Evolutionary conservation across 2,113 vertebrate genomes (phyloP), one percentile per base, ranked within the genome.

Genomic region (Brevimyrus niger): DNA sequence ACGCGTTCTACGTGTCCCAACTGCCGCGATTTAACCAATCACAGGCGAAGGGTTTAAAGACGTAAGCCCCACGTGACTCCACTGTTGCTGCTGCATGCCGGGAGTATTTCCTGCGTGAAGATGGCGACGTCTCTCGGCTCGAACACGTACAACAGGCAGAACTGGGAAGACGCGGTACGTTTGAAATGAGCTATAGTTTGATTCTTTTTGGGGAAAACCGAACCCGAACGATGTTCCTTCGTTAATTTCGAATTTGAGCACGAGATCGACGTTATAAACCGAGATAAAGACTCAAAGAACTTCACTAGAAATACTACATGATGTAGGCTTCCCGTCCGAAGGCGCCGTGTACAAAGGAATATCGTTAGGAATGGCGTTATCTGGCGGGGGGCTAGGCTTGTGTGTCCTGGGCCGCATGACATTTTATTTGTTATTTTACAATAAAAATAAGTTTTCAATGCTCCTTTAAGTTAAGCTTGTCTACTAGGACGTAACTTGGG

Each of bases 81-180:
- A 23, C 6, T 7, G 38, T 55, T 46, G 31, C 83, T 53, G 76
- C 55, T 27, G 87, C 51, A 91, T 91, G 55, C 53, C 84, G 19
- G 89, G 84, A 89, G 42, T 13, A 15, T 19, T 82, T 86, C 83
- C 47, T 11, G 48, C 9, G 51, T 83, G 91, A 96, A 96, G 94
- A 99, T 99, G 98, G 97, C 98, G 94, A 99, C 97, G 50, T 99
- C 98, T 53, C 94, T 99, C 48, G 98, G 98, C 38, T 97, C 98
- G 51, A 99, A 99, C 94, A 99, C 98, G 0, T 99, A 99, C 92
- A 99, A 99, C 93, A 97, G 98, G 93, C 98, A 99, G 94, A 99
- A 99, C 92, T 99, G 98, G 98, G 98, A 99, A 93, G 98, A 99
- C 91, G 98, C 98, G 96, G 98, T 99, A 93, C 13, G 96, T 93